These are phyloP conservation scores for Thymelicus lineola DNA, from an alignment of 2,888 invertebrate genomes.

Conservation along the genomic window DNA sequence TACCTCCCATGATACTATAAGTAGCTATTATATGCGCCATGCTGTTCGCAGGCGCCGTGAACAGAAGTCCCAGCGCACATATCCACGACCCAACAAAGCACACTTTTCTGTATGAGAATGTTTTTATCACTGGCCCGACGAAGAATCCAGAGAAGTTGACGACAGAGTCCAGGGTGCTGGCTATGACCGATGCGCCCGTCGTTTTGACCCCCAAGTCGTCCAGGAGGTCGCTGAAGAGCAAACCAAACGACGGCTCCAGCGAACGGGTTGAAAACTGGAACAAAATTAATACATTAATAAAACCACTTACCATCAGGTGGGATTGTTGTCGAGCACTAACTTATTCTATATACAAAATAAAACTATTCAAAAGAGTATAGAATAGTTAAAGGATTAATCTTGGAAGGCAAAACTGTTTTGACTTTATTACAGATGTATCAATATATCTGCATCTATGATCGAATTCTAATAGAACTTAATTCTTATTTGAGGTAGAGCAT, in stretches of 20 bases:
- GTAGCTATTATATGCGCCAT: slow-evolving; percentile 89
- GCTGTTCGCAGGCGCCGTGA: slow-evolving; percentile 88
- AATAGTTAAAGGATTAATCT: no score
- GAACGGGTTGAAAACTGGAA: slow-evolving; percentile 92
- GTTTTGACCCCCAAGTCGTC: slow-evolving; percentile 89
- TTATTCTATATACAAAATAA: no score
- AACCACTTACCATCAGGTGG: no score
- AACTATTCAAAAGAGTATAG: no score
- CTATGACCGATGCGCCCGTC: slow-evolving; percentile 90
- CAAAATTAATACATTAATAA: slow-evolving; percentile 26
- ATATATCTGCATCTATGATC: no score
- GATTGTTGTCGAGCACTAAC: no score
- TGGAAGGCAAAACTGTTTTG: no score
- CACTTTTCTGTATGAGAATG: slow-evolving; percentile 90
- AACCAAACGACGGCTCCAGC: slow-evolving; percentile 92
- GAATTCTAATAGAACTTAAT: no score
- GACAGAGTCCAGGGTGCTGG: slow-evolving; percentile 90
- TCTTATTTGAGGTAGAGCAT: no score
- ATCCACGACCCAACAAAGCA: slow-evolving; percentile 88
- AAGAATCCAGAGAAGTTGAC: slow-evolving; percentile 92
- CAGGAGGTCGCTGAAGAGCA: slow-evolving; percentile 91
- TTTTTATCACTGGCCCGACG: slow-evolving; percentile 90
- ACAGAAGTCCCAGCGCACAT: slow-evolving; percentile 87
- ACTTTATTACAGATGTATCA: no score
- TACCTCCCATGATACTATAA: slow-evolving; percentile 91